Percentiles rank a stretch among this genome's conserved stretches.
Conservation (phyloP, 2,113 vertebrate genomes). For the Henicopernis longicauda region DNA sequence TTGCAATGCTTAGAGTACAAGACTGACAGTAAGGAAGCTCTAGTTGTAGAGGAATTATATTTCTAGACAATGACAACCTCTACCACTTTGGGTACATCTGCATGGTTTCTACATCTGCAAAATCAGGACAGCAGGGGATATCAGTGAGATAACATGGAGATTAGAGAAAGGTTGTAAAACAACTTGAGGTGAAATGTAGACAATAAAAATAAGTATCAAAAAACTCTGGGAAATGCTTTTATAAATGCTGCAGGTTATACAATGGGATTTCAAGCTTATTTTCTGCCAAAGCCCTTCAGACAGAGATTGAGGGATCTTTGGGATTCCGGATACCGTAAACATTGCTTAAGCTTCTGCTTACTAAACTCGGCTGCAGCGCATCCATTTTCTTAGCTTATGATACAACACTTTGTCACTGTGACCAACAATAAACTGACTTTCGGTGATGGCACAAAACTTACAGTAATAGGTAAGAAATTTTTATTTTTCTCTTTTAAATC, state of each 20-base stretch:
- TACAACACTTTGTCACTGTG: slow-evolving; percentile 29
- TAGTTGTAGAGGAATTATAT: not conserved
- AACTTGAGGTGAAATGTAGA: not conserved
- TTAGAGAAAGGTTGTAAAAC: not conserved
- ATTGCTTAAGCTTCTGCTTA: not conserved
- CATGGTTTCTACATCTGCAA: not conserved
- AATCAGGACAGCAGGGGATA: not conserved
- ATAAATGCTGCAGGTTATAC: not conserved
- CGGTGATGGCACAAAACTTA: slow-evolving; percentile 78
- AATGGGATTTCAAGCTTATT: not conserved
- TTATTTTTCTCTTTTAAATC: not conserved
- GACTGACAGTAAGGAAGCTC: not conserved
- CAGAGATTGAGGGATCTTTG: not conserved
- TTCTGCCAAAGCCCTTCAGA: not conserved
- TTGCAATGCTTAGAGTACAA: not conserved
- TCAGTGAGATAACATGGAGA: not conserved
- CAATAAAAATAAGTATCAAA: not conserved
- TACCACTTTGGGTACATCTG: not conserved
- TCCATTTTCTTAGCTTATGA: not conserved
- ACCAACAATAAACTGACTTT: slow-evolving; percentile 8
- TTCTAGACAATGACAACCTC: not conserved
- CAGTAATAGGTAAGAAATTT: slow-evolving; percentile 74
- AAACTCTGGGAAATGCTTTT: not conserved
- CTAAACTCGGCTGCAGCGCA: not conserved
- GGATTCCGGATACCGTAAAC: not conserved